Conservation (phyloP, 2,888 invertebrate species). For the Tachina grossa region DNA sequence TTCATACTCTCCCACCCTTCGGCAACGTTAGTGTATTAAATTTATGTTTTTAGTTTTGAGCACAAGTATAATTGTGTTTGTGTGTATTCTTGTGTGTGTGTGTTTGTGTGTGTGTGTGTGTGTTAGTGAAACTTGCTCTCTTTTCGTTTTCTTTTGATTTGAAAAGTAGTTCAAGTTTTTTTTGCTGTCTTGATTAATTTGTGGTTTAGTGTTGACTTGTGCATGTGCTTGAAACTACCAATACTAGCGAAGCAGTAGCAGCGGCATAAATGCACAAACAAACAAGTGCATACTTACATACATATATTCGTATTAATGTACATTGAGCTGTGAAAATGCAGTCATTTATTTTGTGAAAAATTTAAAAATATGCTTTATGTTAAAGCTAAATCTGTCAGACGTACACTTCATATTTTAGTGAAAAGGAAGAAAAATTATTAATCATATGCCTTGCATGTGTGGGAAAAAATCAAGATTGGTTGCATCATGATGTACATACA, state of each 20-base stretch:
- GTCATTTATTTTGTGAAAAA: not conserved
- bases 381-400: not conserved
- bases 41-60: not conserved
- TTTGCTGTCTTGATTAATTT: constrained; percentile 66
- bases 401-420: constrained; percentile 7
- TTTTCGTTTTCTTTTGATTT: constrained; percentile 56
- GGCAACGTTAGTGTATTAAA: not conserved
- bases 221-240: constrained; percentile 41
- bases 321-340: constrained; percentile 25
- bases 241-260: constrained; percentile 6
- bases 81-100: constrained; percentile 1
- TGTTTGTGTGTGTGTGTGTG: constrained; percentile 9
- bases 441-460: not conserved
- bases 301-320: not conserved
- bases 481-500: no score
- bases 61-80: not conserved
- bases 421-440: not conserved
- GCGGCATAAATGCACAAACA: not conserved
- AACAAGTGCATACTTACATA: not conserved
- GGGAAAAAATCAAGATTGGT: not conserved
- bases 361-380: constrained; percentile 6
- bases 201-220: constrained; percentile 61
- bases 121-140: constrained; percentile 24
- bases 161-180: constrained; percentile 71
- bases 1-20: constrained; percentile 6